Conservation (phyloP, 2,797 vertebrate genomes). For the Cuniculus paca region DNA sequence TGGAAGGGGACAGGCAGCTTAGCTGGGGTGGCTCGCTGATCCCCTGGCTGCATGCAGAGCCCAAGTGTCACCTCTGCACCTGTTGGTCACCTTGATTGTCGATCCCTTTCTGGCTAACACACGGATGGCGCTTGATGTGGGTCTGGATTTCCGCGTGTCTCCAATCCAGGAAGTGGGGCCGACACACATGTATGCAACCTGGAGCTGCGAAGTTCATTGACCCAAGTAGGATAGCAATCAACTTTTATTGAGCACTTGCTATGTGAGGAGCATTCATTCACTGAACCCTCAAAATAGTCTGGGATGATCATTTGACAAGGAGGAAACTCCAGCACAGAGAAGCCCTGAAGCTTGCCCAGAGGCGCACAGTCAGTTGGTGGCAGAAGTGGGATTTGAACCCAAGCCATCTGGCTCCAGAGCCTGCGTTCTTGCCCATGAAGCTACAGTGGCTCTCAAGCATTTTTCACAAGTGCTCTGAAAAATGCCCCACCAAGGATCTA, state of each 20-base stretch:
- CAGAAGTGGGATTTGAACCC: background rate
- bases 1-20: background rate
- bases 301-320: background rate
- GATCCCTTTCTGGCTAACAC: background rate
- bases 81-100: accelerated
- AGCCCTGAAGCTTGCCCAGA: background rate
- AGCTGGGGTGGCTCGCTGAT: accelerated
- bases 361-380: background rate
- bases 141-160: background rate
- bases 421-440: accelerated
- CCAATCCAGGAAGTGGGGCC: background rate
- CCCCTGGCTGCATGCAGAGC: accelerated
- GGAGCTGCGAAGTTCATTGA: accelerated
- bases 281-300: accelerated
- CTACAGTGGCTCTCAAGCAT: background rate
- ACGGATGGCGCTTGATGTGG: background rate
- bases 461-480: background rate
- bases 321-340: background rate
- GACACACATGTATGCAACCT: background rate
- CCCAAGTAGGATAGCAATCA: background rate
- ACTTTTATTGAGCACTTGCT: accelerated
- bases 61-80: background rate
- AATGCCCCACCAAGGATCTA: background rate
- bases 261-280: accelerated
- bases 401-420: background rate